A percentile compares a stretch with the other conserved stretches of the same genome.
Evolutionary conservation across 1,140 invertebrate species (phyloP).

Genomic region (Trachelipus rathkii): DNA sequence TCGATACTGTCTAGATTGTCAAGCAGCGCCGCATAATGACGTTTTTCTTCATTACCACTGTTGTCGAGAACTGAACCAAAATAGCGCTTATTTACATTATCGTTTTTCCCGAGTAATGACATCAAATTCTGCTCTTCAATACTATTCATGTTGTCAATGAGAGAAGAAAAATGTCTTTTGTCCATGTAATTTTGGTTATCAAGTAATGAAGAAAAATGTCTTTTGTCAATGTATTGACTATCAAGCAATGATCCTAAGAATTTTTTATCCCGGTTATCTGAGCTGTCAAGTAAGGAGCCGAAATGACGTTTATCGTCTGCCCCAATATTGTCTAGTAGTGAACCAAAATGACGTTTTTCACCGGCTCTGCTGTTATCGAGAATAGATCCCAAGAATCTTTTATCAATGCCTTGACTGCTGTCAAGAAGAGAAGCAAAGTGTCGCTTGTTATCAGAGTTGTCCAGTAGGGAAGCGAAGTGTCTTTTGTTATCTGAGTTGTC

Average conservation of each 20-base stretch:
- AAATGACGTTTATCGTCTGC: background rate
- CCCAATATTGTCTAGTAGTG: background rate
- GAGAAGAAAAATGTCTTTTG: background rate
- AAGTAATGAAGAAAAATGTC: no score
- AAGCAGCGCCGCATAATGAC: no score
- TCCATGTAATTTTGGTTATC: background rate
- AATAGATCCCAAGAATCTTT: background rate
- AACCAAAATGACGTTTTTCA: background rate
- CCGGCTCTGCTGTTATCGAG: background rate
- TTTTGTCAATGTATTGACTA: background rate
- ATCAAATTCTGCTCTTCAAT: background rate
- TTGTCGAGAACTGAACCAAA: background rate
- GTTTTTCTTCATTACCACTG: background rate
- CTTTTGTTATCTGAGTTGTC: background rate
- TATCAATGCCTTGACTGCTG: background rate
- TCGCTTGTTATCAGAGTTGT: background rate
- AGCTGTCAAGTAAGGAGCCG: background rate
- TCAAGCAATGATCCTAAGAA: no score
- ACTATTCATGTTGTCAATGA: background rate
- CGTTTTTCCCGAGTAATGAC: background rate
- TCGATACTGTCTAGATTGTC: no score
- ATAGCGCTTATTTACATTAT: background rate
- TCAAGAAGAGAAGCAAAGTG: background rate
- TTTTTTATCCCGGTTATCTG: no score
- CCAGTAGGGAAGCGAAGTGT: background rate